Conservation (phyloP, 2,797 vertebrate genomes). For the Champsocephalus esox region DNA sequence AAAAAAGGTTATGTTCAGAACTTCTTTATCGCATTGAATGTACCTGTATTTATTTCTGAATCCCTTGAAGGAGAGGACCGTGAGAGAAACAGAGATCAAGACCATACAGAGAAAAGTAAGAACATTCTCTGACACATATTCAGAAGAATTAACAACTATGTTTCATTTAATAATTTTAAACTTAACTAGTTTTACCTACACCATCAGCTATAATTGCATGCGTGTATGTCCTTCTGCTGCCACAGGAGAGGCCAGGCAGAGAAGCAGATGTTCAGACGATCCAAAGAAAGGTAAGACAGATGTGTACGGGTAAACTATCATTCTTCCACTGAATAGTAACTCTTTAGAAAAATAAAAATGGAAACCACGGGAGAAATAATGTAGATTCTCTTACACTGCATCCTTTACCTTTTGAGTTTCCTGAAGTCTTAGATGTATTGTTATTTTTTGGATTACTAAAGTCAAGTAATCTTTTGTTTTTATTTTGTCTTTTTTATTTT, state of each 20-base stretch:
- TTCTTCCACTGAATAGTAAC: not conserved
- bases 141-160: not conserved
- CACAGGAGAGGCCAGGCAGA: conserved; percentile 80
- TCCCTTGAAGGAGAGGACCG: conserved; percentile 69
- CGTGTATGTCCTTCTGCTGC: conserved; percentile 26
- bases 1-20: not conserved
- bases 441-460: conserved; percentile 44
- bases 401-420: conserved; percentile 37
- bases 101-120: conserved; percentile 81
- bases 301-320: not conserved
- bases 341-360: not conserved
- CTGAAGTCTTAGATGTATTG: conserved; percentile 25
- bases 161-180: not conserved
- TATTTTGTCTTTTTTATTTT: conserved; percentile 59
- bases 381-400: conserved; percentile 17
- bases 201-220: not conserved
- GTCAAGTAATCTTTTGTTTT: conserved; percentile 69
- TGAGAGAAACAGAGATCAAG: conserved; percentile 80
- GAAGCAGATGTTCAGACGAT: conserved; percentile 80
- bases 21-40: not conserved
- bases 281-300: conserved; percentile 84
- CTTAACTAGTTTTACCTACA: not conserved
- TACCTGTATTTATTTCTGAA: conserved; percentile 15
- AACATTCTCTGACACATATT: not conserved
- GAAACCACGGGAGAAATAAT: not conserved